Percentiles rank a stretch among this genome's conserved stretches.
phyloP scores from a whole-genome alignment of 2,888 invertebrate species.

The Cephus spinipes region DNA sequence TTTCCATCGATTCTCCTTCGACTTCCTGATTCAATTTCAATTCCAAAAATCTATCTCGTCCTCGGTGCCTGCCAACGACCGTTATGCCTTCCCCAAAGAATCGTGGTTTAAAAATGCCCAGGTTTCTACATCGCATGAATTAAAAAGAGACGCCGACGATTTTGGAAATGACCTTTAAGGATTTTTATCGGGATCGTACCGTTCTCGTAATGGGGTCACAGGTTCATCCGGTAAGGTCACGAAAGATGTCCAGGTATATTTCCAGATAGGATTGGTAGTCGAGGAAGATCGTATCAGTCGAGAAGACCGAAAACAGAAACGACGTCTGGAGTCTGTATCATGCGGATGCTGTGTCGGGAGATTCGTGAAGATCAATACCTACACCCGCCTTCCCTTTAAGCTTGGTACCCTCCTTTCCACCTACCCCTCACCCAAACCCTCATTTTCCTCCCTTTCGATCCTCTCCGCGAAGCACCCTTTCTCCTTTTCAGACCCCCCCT shows the following conservation, averaged over 20 bases:
- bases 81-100: neutral
- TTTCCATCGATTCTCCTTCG: neutral
- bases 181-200: neutral
- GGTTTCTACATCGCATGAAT: too few relatives aligned
- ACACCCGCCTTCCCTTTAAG: constrained; percentile 33
- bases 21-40: neutral
- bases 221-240: neutral
- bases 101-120: neutral
- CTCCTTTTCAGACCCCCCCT: constrained; percentile 6
- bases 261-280: neutral
- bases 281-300: neutral
- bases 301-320: constrained; percentile 25
- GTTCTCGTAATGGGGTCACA: neutral
- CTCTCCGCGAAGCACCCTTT: constrained; percentile 11
- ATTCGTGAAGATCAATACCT: constrained; percentile 54
- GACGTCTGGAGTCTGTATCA: constrained; percentile 43
- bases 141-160: too few relatives aligned
- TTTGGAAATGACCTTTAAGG: neutral
- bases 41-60: neutral
- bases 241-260: neutral
- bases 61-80: neutral
- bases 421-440: constrained; percentile 21
- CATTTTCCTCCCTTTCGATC: constrained; percentile 19
- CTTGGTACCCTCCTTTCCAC: constrained; percentile 13
- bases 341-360: constrained; percentile 43